Conservation (phyloP, 53 echinoderm and acorn worm species). For the Glandiceps talaboti region DNA sequence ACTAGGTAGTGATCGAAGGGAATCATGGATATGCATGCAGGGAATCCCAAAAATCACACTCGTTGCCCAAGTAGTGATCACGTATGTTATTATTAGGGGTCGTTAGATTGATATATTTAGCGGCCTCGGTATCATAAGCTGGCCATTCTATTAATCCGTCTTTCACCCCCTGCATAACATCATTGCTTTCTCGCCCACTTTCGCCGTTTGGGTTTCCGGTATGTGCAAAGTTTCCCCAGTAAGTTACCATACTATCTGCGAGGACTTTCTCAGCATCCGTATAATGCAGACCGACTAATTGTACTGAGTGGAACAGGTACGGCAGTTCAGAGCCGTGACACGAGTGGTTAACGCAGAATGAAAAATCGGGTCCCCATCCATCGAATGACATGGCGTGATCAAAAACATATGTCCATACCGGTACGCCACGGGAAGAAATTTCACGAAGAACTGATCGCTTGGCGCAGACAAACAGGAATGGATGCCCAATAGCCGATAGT, state of each 20-base stretch:
- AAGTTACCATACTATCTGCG: constrained; percentile 18
- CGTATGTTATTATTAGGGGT: background rate
- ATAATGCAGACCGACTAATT: constrained; percentile 6
- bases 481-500: constrained; percentile 9
- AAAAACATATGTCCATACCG: constrained; percentile 22
- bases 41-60: background rate
- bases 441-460: background rate
- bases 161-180: background rate
- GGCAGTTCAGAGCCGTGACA: constrained; percentile 21
- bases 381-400: constrained; percentile 9
- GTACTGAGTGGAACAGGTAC: constrained; percentile 17
- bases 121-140: background rate
- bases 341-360: constrained; percentile 13
- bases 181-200: background rate
- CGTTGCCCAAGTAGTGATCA: background rate
- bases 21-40: background rate
- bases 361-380: constrained; percentile 21
- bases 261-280: constrained; percentile 6
- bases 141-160: background rate
- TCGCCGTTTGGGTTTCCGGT: constrained; percentile 17
- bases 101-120: background rate
- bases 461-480: constrained; percentile 17
- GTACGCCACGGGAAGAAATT: constrained; percentile 1
- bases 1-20: too few relatives aligned
- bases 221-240: constrained; percentile 22